Evolutionary conservation across 2,113 vertebrate genomes (phyloP), one percentile per base, ranked within the genome.

Genomic region (Lophotis ruficrista): DNA sequence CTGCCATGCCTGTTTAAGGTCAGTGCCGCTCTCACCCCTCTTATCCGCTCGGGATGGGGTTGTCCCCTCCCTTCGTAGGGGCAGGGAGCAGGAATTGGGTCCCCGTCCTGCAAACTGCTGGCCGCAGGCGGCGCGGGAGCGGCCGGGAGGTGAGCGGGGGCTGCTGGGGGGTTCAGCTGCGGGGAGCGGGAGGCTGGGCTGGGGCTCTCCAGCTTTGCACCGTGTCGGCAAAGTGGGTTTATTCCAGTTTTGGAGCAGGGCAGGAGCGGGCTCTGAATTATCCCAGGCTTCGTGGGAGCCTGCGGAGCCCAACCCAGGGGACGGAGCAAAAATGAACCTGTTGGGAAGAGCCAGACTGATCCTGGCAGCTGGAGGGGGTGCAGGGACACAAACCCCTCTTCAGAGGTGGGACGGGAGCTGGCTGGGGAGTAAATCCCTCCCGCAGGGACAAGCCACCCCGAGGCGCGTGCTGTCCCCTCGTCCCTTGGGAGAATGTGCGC

Each of bases 1-100:
- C 97, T 98, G 84, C 97, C 97, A 28, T 97, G 98, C 97, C 97
- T 98, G 7, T 96, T 97, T 72, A 97, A 97, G 98, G 98, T 98
- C 95, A 98, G 98, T 96, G 89, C 45, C 22, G 0, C 33, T 9
- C 38, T 35, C 81, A 2, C 7, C 33, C 7, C 0, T 19, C 33
- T 17, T 18, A 1, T 3, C 82, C 81, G 43, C 62, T 37, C 54
- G 7, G 18, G 12, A 4, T 2, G 3, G 31, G 43, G 14, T 25
- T 35, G 31, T 15, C n/a, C 60, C 66, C n/a, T 18, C 25, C 5
- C 12, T 33, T 5, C 73, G 22, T 30, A 2, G 27, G 33, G 35
- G 10, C 35, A 14, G 51, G 61, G 69, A 45, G 53, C 71, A 7
- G 68, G 83, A 50, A 19, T 18, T 0, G 16, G 31, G 83, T 35